phyloP scores from a whole-genome alignment of 2,113 vertebrate genomes.

The Gallinago undulata region DNA sequence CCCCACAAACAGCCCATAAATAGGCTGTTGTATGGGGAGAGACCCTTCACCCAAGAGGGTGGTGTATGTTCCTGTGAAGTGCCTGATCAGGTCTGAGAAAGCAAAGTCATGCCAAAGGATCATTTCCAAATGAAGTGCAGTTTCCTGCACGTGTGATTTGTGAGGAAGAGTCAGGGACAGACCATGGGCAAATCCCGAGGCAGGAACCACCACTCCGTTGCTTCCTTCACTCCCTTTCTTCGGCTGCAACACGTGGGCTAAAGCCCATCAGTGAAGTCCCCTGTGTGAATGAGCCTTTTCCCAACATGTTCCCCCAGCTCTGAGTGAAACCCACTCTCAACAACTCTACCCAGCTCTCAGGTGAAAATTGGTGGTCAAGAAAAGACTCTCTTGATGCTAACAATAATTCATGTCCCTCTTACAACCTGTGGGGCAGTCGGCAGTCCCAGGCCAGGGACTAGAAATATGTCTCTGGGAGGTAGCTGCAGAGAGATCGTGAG shows the following conservation, averaged over 20 bases:
- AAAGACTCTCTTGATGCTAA: not conserved
- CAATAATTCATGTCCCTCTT: not conserved
- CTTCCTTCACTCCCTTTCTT: not conserved
- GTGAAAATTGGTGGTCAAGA: not conserved
- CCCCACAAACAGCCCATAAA: not conserved
- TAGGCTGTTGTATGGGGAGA: not conserved
- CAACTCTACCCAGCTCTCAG: not conserved
- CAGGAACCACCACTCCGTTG: not conserved
- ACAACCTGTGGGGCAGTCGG: accelerated
- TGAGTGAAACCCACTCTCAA: not conserved
- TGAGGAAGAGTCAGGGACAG: not conserved
- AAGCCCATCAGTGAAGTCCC: not conserved
- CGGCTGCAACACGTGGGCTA: not conserved
- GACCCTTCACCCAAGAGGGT: not conserved
- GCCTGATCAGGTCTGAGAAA: not conserved
- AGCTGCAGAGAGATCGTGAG: not conserved
- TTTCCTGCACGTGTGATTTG: not conserved
- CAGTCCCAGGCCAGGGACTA: not conserved
- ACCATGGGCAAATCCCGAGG: not conserved
- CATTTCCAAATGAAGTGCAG: not conserved
- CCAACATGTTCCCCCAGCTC: not conserved
- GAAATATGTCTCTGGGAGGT: accelerated
- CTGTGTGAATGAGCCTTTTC: not conserved
- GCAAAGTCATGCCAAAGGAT: not conserved
- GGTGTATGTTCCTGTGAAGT: not conserved